These are phyloP conservation scores for Agapostemon virescens DNA, from an alignment of 2,888 invertebrate genomes.

Conservation along the genomic window DNA sequence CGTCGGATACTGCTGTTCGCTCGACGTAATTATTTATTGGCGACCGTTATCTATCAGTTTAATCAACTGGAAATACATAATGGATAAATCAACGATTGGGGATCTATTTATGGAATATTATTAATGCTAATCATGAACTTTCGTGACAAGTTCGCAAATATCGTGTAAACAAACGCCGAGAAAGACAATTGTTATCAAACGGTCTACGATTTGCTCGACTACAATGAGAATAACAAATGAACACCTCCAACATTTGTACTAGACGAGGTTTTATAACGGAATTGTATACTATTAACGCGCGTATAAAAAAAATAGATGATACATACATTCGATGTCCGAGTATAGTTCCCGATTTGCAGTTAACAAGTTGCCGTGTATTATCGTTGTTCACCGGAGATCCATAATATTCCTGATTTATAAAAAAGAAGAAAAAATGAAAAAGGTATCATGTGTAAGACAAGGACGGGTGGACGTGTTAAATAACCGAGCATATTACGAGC, in stretches of 20 bases:
- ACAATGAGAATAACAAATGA: conserved; percentile 18
- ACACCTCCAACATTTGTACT: conserved; percentile 26
- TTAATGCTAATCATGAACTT: neutral
- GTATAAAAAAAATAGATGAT: conserved; percentile 49
- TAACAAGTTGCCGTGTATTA: conserved; percentile 49
- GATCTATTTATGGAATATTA: neutral
- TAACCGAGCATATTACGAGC: conserved; percentile 17
- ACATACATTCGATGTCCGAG: conserved; percentile 55
- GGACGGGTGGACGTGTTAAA: conserved; percentile 16
- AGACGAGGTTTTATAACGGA: conserved; percentile 45
- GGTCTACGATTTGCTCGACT: conserved; percentile 27
- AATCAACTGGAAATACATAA: neutral
- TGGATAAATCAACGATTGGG: neutral
- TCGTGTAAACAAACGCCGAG: conserved; percentile 24
- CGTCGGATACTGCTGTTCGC: neutral
- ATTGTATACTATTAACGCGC: conserved; percentile 54
- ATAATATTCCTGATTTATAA: conserved; percentile 11
- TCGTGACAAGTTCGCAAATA: neutral
- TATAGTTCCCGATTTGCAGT: conserved; percentile 54
- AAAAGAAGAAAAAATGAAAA: conserved; percentile 1
- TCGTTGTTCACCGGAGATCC: conserved; percentile 25
- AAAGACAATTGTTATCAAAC: conserved; percentile 26
- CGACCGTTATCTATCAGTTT: neutral
- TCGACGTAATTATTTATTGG: neutral
- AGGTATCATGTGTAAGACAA: conserved; percentile 23